phyloP scores from a whole-genome alignment of 2,888 invertebrate species.

The Callimorpha dominula region DNA sequence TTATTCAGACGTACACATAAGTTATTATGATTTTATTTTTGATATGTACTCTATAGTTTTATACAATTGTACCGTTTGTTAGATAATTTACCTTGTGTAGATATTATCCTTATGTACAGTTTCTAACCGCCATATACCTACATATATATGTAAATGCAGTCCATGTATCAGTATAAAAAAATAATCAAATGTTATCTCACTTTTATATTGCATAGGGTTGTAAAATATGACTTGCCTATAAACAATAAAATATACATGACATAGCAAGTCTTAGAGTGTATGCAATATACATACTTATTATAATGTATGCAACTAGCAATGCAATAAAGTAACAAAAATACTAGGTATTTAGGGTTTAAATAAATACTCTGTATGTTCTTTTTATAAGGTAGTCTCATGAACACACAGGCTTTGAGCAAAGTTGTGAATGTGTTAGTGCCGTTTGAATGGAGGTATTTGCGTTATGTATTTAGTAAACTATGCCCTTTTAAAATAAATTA shows the following conservation, averaged over 20 bases:
- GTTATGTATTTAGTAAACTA: constrained; percentile 21
- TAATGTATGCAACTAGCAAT: constrained; percentile 58
- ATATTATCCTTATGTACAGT: background rate
- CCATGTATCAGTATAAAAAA: background rate
- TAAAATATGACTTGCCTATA: background rate
- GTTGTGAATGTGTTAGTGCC: constrained; percentile 34
- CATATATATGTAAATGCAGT: background rate
- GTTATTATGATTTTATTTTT: background rate
- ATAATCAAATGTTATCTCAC: background rate
- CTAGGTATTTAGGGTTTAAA: constrained; percentile 37
- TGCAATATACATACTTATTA: constrained; percentile 29
- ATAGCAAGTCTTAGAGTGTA: constrained; percentile 14
- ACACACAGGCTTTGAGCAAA: constrained; percentile 41
- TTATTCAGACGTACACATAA: background rate
- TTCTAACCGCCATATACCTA: background rate
- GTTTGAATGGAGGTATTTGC: constrained; percentile 14
- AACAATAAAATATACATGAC: background rate
- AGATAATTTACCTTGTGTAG: background rate
- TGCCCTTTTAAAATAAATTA: constrained; percentile 28
- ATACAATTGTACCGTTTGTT: background rate
- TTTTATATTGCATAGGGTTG: background rate
- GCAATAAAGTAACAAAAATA: constrained; percentile 56
- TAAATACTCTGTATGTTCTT: constrained; percentile 50
- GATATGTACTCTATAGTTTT: background rate
- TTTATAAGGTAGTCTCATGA: constrained; percentile 45